Conservation (phyloP, 2,113 vertebrate genomes). For the Ivindomyrus marchei region DNA sequence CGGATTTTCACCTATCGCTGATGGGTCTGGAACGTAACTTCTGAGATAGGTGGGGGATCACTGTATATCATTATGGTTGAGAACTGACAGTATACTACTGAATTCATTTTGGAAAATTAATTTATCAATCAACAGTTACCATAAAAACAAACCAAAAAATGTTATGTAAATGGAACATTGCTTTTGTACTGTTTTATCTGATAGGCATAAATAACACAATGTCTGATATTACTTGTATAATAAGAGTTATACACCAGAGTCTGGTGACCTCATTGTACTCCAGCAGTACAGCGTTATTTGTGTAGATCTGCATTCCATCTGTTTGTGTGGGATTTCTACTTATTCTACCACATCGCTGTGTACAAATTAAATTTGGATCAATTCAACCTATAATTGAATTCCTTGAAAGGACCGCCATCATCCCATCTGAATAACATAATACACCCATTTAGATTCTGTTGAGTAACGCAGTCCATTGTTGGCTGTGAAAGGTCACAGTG, state of each 20-base stretch:
- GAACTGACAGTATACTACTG: neutral
- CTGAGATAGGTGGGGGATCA: too few species aligned
- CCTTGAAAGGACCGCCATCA: neutral
- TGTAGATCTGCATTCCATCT: neutral
- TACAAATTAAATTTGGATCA: slow-evolving; percentile 7
- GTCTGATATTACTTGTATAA: neutral
- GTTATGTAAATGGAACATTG: neutral
- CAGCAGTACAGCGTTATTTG: neutral
- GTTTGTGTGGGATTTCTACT: neutral
- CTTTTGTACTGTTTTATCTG: neutral
- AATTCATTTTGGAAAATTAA: neutral
- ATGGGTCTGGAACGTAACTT: too few species aligned
- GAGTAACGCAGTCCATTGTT: neutral
- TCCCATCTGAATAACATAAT: neutral
- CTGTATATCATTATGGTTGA: neutral
- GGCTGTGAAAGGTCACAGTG: neutral
- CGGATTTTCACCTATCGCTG: too few species aligned
- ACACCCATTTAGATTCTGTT: neutral
- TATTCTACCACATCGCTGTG: neutral
- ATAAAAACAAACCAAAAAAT: neutral
- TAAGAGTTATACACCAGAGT: neutral
- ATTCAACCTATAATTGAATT: neutral
- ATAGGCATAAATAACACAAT: neutral
- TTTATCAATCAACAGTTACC: neutral
- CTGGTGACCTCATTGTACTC: neutral